Evolutionary conservation across 2,797 vertebrate genomes (phyloP), one percentile per base, ranked within the genome.

Genomic region (Cygnus olor): DNA sequence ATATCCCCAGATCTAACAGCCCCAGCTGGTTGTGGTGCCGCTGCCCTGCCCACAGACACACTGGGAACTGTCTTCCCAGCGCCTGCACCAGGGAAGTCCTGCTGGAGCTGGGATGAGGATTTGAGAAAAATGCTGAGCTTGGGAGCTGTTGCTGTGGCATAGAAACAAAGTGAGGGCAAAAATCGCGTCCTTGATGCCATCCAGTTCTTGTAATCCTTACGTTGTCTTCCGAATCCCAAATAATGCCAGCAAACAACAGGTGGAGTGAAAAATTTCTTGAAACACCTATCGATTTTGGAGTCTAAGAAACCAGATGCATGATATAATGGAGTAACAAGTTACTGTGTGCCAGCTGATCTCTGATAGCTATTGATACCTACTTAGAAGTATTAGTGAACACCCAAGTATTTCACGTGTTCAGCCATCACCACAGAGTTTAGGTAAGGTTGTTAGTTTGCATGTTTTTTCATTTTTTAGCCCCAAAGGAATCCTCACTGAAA

Each of bases 341-440:
- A 2, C 15, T 13, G 21, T 3, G 45, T 42, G 53, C 63, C 69
- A 28, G 21, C 40, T 57, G 56, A 57, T 54, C 20, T 56, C 44
- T 45, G 56, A 18, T 61, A 5, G 0, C 69, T 19, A 1, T 36
- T 30, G 45, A 1, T 61, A 68, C 32, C 60, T 44, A 6, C 51
- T 3, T 69, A 9, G 32, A 2, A 32, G 14, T 27, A 9, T 28
- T 14, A 8, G 19, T 4, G 63, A 9, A 3, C 2, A 3, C 4
- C 2, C 4, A 3, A 5, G 38, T 11, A 2, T 19, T 45, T 64
- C 58, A 1, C 7, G 6, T 19, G 38, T 16, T 14, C 66, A 19
- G 22, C 89, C 16, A 13, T 17, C 71, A 24, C 40, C 64, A 19
- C 24, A 64, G 49, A 51, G 49, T 18, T 27, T 10, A 14, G 49